These are phyloP conservation scores for Spheniscus humboldti DNA, from an alignment of 2,797 vertebrate genomes.

Conservation along the genomic window DNA sequence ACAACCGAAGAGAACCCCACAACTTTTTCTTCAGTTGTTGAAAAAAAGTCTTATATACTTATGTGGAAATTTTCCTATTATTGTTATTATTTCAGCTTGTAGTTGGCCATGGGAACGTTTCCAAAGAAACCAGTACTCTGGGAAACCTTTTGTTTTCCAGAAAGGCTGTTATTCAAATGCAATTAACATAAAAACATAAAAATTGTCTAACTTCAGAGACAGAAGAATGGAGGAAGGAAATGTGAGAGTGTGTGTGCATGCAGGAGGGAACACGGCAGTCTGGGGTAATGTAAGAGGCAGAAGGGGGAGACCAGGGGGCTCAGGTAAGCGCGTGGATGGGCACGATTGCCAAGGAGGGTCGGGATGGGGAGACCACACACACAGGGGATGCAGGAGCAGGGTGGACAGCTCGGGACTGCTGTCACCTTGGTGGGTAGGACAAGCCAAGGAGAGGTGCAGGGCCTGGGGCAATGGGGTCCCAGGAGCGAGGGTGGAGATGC, in stretches of 20 bases:
- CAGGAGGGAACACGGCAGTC: not conserved
- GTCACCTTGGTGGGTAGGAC: not conserved
- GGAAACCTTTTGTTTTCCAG: constrained; percentile 53
- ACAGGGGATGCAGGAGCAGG: not conserved
- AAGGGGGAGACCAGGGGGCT: not conserved
- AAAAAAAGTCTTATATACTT: not conserved
- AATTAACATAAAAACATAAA: constrained; percentile 45
- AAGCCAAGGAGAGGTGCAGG: not conserved
- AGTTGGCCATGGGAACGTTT: constrained; percentile 16
- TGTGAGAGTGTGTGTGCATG: rapidly evolving
- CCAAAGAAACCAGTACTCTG: constrained; percentile 39
- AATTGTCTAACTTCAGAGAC: constrained; percentile 6
- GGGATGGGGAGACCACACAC: rapidly evolving
- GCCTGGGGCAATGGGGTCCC: rapidly evolving
- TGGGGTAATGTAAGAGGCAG: not conserved
- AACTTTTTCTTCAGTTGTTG: not conserved
- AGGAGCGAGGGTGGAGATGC: not conserved
- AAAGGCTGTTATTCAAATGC: constrained; percentile 30
- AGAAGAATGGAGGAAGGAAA: constrained; percentile 32
- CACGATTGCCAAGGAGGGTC: rapidly evolving
- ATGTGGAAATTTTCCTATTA: constrained; percentile 27
- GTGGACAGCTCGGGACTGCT: not conserved
- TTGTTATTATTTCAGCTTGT: constrained; percentile 58
- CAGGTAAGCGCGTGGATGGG: rapidly evolving
- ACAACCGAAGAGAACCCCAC: not conserved